Conservation (phyloP, 2,797 vertebrate species). For the Chloroceryle inda region DNA sequence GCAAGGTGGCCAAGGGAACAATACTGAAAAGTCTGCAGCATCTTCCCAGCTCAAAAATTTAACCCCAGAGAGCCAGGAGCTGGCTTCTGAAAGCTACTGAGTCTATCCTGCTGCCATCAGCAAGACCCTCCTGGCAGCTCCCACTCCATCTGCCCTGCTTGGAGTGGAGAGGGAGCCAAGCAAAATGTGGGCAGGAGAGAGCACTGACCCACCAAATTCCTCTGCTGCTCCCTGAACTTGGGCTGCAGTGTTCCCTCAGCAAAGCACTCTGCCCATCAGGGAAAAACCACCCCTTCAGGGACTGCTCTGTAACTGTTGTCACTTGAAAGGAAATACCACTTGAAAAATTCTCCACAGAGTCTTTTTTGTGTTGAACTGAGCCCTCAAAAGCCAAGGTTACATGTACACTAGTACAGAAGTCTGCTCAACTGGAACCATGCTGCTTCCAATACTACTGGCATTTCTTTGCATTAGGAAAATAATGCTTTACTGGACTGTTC, state of each 20-base stretch:
- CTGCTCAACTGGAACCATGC: not conserved
- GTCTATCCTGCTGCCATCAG: not conserved
- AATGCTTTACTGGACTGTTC: fast-evolving
- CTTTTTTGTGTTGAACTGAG: not conserved
- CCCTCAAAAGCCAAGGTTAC: not conserved
- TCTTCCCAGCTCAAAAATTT: not conserved
- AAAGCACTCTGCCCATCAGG: not conserved
- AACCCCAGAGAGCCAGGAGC: not conserved
- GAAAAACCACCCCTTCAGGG: not conserved
- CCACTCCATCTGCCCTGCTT: not conserved
- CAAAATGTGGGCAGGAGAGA: not conserved
- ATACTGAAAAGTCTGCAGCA: not conserved
- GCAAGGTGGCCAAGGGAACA: not conserved
- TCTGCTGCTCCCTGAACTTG: not conserved
- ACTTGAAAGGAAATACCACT: not conserved
- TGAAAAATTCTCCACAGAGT: not conserved
- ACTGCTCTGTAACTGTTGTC: not conserved
- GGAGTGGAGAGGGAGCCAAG: not conserved
- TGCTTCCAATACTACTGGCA: not conserved
- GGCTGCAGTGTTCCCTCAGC: not conserved
- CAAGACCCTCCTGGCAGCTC: not conserved
- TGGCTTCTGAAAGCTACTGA: not conserved
- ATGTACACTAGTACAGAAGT: not conserved
- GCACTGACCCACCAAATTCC: fast-evolving
- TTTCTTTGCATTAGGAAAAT: not conserved